Percentiles rank a stretch among this genome's conserved stretches.
phyloP scores from a whole-genome alignment of 2,888 invertebrate genomes.

The Athrips mouffetella region DNA sequence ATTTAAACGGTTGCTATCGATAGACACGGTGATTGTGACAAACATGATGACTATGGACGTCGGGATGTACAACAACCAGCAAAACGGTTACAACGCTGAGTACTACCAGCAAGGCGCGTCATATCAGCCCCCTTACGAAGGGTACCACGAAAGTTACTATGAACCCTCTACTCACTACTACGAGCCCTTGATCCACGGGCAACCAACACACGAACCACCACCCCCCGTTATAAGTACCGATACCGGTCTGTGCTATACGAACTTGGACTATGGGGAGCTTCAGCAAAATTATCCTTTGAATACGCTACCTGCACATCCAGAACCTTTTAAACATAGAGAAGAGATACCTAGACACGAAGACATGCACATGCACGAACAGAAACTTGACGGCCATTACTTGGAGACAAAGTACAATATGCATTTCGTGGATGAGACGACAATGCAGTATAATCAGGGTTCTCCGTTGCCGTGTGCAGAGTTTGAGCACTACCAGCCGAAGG shows the following conservation, averaged over 20 bases:
- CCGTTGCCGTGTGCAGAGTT: constrained; percentile 79
- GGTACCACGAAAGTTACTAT: constrained; percentile 69
- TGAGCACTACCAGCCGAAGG: constrained; percentile 80
- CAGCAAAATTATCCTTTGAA: constrained; percentile 75
- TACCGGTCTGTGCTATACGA: constrained; percentile 93
- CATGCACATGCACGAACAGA: constrained; percentile 65
- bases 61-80: constrained; percentile 86
- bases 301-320: constrained; percentile 74
- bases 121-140: constrained; percentile 65
- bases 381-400: constrained; percentile 69
- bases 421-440: constrained; percentile 63
- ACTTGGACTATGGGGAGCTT: constrained; percentile 85
- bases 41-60: constrained; percentile 90
- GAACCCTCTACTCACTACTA: constrained; percentile 74
- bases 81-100: constrained; percentile 75
- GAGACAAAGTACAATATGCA: constrained; percentile 76
- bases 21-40: constrained; percentile 57
- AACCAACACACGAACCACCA: constrained; percentile 63
- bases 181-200: constrained; percentile 65
- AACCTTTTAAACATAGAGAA: constrained; percentile 71
- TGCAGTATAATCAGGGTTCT: constrained; percentile 64
- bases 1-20: constrained; percentile 56
- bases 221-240: constrained; percentile 89
- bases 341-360: constrained; percentile 77
- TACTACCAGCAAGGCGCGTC: constrained; percentile 74